These are phyloP conservation scores for Argentina silus DNA, from an alignment of 2,797 vertebrate genomes.

Conservation along the genomic window DNA sequence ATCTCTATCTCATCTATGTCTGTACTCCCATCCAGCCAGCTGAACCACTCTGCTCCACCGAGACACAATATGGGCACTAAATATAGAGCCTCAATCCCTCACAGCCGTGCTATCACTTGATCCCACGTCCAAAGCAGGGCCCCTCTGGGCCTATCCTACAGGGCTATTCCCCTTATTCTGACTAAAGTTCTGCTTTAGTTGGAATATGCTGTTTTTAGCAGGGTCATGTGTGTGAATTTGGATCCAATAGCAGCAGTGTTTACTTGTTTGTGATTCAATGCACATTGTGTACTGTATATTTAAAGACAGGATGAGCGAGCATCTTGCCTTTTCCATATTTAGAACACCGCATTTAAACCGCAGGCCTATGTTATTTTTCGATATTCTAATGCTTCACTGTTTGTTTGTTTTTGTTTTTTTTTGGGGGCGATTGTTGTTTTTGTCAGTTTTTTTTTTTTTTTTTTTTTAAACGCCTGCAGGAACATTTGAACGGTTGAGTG, in stretches of 20 bases:
- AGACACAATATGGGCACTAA: conserved; percentile 50
- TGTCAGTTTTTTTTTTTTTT: background rate
- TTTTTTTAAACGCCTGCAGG: background rate
- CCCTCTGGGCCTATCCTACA: background rate
- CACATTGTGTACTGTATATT: conserved; percentile 30
- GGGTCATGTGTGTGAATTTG: background rate
- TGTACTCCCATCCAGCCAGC: conserved; percentile 23
- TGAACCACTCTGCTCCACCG: conserved; percentile 41
- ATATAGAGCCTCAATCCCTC: conserved; percentile 51
- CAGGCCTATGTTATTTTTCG: conserved; percentile 43
- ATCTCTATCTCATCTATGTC: conserved; percentile 40
- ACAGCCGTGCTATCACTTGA: conserved; percentile 16
- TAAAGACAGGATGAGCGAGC: conserved; percentile 16
- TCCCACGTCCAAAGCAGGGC: background rate
- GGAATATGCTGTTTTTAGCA: background rate
- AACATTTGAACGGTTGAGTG: conserved; percentile 21
- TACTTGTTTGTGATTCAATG: conserved; percentile 48
- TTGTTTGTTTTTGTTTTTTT: background rate
- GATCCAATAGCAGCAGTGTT: conserved; percentile 34
- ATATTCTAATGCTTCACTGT: conserved; percentile 15
- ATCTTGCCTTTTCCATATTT: conserved; percentile 31
- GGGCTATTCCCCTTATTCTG: background rate
- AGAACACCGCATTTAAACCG: conserved; percentile 39
- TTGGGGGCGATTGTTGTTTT: background rate
- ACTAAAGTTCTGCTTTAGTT: background rate